Base-by-base conservation (phyloP, 2,888 invertebrate species). In the Cremastobaeus sp. region DNA sequence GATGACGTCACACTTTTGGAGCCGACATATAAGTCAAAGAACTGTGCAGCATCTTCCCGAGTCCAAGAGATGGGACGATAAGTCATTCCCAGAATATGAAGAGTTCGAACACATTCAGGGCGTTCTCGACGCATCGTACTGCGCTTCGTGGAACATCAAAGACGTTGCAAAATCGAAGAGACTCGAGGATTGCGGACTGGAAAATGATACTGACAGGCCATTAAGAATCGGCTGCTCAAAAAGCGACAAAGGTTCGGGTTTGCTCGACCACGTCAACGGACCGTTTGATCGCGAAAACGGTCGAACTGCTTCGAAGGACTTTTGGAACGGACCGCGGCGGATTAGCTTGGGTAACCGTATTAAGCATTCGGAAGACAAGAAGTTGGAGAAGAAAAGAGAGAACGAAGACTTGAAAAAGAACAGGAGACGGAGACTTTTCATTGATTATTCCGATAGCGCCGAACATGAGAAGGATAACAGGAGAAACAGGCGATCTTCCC, bases 1-100 rank as follows among this genome's bases (percentile, higher is more conserved):
- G 55, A 85, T 85, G 86, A 83, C 84, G 41, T 81, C 86, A 30
- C 84, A 82, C 32, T 78, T 84, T 28, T 83, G 85, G 50, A 81
- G 80, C 17, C 37, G 66, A 34, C 48, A 74, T 66, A 20, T 71
- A 74, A 71, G 18, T 45, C 45, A 80, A 77, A 69, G 79, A 79
- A 11, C 76, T 62, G 12, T 50, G 18, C 59, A 71, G 35, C 59
- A 47, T 69, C 35, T 59, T 6, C 50, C 64, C 8, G 48, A 59
- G 52, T 20, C 54, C 11, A 43, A 43, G 11, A 60, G 32, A 65
- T 72, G 17, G 59, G 20, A 39, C 35, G 70, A 73, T 48, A 71
- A 64, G 47, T 50, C 66, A 2, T 68, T 65, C 50, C 48, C 55
- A 11, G 50, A 73, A 12, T 55, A 69, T 47, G 65, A 75, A 25